These are phyloP conservation scores for Coturnix japonica DNA, from an alignment of 2,113 vertebrate species.

Conservation along the genomic window DNA sequence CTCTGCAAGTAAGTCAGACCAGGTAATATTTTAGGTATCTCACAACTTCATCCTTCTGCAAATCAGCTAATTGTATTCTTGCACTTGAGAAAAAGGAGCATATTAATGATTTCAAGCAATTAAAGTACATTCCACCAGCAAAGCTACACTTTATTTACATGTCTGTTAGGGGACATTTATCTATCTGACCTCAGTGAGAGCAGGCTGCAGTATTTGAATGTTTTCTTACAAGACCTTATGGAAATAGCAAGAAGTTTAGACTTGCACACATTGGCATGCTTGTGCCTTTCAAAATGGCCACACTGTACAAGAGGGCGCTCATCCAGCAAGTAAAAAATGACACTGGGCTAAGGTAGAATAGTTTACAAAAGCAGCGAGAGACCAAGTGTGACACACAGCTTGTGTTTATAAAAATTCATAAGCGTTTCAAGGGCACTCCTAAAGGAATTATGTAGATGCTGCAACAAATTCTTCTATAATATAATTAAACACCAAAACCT, in stretches of 20 bases:
- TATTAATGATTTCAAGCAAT: neutral
- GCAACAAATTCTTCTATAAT: conserved; percentile 51
- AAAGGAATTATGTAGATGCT: neutral
- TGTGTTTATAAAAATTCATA: conserved; percentile 52
- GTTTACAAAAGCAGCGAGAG: conserved; percentile 5
- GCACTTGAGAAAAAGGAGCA: neutral
- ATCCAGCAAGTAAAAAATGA: neutral
- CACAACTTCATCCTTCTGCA: neutral
- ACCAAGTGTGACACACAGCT: conserved; percentile 1
- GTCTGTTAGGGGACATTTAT: neutral
- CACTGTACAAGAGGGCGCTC: neutral
- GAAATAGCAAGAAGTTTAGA: neutral
- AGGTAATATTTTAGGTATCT: neutral
- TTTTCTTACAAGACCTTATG: neutral
- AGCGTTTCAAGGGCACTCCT: conserved; percentile 8
- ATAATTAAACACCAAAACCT: conserved; percentile 56
- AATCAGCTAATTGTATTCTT: neutral
- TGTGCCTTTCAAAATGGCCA: conserved; percentile 20
- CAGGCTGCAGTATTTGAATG: neutral
- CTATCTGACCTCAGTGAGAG: neutral
- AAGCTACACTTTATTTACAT: neutral
- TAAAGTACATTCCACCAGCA: neutral
- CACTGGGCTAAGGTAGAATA: neutral
- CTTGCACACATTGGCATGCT: neutral
- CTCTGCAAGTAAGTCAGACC: neutral